Conservation (phyloP, 1,140 invertebrate genomes). For the Acromyrmex echinatior region DNA sequence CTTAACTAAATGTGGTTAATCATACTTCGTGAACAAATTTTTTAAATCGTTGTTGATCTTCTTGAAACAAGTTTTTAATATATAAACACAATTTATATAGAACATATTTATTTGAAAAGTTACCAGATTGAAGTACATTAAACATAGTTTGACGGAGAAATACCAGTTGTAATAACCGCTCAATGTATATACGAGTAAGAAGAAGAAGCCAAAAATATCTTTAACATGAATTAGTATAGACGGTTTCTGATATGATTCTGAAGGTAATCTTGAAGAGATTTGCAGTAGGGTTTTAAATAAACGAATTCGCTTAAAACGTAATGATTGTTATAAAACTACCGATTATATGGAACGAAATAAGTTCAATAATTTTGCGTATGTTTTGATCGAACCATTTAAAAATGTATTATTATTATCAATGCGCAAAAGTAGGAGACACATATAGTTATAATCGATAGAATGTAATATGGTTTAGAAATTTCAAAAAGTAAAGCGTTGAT, state of each 20-base stretch:
- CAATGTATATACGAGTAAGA: conserved; percentile 61
- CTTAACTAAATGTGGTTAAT: not conserved
- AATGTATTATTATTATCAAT: not conserved
- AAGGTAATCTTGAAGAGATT: not conserved
- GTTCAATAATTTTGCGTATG: not conserved
- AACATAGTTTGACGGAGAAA: not conserved
- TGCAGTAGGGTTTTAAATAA: not conserved
- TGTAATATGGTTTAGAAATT: not conserved
- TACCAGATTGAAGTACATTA: conserved; percentile 69
- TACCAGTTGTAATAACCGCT: conserved; percentile 34
- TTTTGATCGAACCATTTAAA: not conserved
- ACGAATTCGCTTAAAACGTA: not conserved
- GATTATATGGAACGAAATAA: not conserved
- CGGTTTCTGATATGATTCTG: not conserved
- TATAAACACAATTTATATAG: conserved; percentile 79
- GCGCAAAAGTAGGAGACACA: not conserved
- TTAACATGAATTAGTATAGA: conserved; percentile 55
- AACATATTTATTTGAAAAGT: conserved; percentile 77
- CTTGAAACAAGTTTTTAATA: conserved; percentile 78
- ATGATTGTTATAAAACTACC: not conserved
- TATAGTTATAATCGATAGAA: not conserved
- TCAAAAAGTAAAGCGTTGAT: not conserved
- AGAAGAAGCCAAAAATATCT: conserved; percentile 75
- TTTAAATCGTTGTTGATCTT: conserved; percentile 74
- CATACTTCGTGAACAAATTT: conserved; percentile 23